phyloP scores from a whole-genome alignment of 1,140 invertebrate genomes.

The Yoshiicerus persimilis region DNA sequence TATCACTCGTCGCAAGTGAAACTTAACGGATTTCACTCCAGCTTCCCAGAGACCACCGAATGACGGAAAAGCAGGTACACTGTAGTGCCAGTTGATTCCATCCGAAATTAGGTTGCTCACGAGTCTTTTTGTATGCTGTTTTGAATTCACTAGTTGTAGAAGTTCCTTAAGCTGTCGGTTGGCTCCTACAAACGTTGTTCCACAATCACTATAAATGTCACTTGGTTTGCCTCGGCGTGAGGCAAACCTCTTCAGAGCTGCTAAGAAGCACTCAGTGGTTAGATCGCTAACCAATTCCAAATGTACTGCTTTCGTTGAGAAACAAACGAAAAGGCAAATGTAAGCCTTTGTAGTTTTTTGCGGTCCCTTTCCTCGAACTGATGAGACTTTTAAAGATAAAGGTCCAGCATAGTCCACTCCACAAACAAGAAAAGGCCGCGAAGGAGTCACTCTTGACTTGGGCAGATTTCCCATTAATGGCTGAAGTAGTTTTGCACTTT shows the following conservation, averaged over 20 bases:
- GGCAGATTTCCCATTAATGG: not conserved
- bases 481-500: not conserved
- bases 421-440: not conserved
- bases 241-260: constrained; percentile 52
- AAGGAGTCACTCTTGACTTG: not conserved
- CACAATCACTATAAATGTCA: constrained; percentile 52
- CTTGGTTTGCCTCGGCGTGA: constrained; percentile 50
- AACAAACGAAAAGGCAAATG: constrained; percentile 25
- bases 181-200: constrained; percentile 51
- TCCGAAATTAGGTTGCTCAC: too few species aligned
- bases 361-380: too few species aligned
- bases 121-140: too few species aligned
- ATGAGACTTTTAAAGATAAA: too few species aligned
- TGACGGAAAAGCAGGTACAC: too few species aligned
- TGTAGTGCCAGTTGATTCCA: too few species aligned
- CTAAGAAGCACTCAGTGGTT: constrained; percentile 50
- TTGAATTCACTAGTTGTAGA: too few species aligned
- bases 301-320: constrained; percentile 49
- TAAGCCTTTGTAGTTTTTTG: not conserved
- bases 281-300: constrained; percentile 49
- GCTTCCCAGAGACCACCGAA: too few species aligned
- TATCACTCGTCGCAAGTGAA: too few species aligned
- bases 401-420: not conserved
- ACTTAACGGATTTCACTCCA: too few species aligned
- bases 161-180: too few species aligned